A percentile compares a stretch with the other conserved stretches of the same genome.
Evolutionary conservation across 2,888 invertebrate genomes (phyloP).

Genomic region (Drosophila greeni): DNA sequence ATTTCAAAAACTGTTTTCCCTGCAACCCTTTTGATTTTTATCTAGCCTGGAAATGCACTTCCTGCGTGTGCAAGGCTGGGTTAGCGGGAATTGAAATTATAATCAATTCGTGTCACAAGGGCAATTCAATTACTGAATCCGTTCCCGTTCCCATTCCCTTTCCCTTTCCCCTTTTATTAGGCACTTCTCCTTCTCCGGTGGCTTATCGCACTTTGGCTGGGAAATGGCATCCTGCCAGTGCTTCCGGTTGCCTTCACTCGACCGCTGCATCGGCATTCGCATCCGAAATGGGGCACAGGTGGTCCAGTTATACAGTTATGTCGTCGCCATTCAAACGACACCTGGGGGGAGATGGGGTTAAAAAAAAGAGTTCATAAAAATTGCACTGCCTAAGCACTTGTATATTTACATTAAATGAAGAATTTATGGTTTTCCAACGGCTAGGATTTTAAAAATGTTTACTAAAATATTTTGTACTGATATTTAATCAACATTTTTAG

Average conservation of each 20-base stretch:
- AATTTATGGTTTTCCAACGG: background rate
- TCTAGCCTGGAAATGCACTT: conserved; percentile 53
- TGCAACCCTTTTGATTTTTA: conserved; percentile 35
- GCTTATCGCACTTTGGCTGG: conserved; percentile 55
- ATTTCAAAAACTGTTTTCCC: background rate
- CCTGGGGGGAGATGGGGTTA: background rate
- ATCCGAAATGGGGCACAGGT: conserved; percentile 32
- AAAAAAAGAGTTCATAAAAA: background rate
- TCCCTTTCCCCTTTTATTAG: conserved; percentile 20
- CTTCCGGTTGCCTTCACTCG: conserved; percentile 51
- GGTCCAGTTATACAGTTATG: conserved; percentile 42
- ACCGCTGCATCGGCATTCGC: conserved; percentile 22
- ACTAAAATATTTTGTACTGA: background rate
- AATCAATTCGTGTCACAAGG: conserved; percentile 67
- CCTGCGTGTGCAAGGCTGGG: conserved; percentile 36
- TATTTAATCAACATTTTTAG: background rate
- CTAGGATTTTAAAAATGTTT: background rate
- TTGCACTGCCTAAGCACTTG: background rate
- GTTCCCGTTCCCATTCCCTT: conserved; percentile 11
- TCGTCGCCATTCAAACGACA: conserved; percentile 6
- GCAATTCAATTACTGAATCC: conserved; percentile 60
- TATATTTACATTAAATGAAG: conserved; percentile 10
- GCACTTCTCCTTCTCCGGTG: conserved; percentile 15
- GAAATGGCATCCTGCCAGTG: conserved; percentile 61
- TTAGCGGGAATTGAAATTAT: conserved; percentile 41